phyloP scores from a whole-genome alignment of 2,888 invertebrate species.

The Schizaphis graminum region DNA sequence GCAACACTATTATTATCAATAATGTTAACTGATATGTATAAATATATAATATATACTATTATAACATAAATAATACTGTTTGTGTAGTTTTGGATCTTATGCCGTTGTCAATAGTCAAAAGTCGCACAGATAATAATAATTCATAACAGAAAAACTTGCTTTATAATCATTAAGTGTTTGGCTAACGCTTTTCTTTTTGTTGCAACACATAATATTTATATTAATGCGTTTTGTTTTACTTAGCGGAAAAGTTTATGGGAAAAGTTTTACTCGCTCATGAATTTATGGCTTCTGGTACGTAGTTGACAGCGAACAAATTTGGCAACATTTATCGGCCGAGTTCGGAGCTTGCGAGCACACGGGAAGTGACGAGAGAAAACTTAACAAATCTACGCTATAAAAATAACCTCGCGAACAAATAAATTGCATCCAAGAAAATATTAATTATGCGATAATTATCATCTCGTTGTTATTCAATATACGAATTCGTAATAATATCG shows the following conservation, averaged over 20 bases:
- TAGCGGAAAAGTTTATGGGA: conserved; percentile 31
- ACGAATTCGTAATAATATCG: neutral
- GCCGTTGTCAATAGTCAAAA: neutral
- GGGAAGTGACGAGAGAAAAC: neutral
- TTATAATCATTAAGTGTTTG: conserved; percentile 30
- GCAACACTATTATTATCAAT: neutral
- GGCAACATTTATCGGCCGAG: conserved; percentile 39
- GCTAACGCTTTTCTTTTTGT: conserved; percentile 33
- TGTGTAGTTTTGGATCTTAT: neutral
- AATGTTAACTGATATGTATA: neutral
- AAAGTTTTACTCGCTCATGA: conserved; percentile 31
- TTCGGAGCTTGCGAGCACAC: neutral
- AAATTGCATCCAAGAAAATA: neutral
- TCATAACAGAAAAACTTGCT: conserved; percentile 25
- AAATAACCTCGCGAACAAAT: neutral
- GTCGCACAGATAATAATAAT: conserved; percentile 14
- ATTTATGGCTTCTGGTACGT: conserved; percentile 24
- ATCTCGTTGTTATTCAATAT: neutral
- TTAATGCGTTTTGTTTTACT: conserved; percentile 52
- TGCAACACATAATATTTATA: conserved; percentile 31
- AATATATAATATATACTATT: neutral
- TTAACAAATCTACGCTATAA: neutral
- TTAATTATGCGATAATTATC: neutral
- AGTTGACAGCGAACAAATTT: conserved; percentile 56
- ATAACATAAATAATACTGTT: neutral